Evolutionary conservation across 1,140 invertebrate genomes (phyloP), one percentile per base, ranked within the genome.

Genomic region (Tachypleus tridentatus): DNA sequence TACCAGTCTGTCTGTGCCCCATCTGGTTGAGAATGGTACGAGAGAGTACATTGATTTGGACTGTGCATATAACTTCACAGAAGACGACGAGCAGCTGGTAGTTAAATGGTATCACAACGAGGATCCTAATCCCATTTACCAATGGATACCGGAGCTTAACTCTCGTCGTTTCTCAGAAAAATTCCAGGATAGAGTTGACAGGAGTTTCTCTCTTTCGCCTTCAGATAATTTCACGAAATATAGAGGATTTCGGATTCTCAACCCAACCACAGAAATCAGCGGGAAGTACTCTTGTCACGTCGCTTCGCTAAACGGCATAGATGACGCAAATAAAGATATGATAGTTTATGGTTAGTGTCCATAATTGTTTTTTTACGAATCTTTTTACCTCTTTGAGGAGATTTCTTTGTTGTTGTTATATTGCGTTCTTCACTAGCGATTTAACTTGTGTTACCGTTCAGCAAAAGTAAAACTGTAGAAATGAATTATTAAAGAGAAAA

Each of bases 21-120:
- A 79, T 29, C 74, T 82, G 47, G 83, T 89, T 53, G 80, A 83
- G 72, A 81, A 85, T 65, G 86, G 85, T 51, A 81, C 82, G 0
- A 73, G 82, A 52, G 78, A 82, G n/a, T 80, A 81, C 49, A 84
- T 87, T 3, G 80, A 88, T 58, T 77, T 90, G 57, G 88, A 91
- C 74, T 91, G 88, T 74, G 84, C 87, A 71, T 89, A 88, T 75
- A 76, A 74, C 64, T 81, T 82, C 8, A 70, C 79, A 51, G 76
- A 84, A 4, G 75, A 80, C 11, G 83, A 84, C 56, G 61, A 61
- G 10, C 65, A 82, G 60, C 77, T 89, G 6, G 86, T 89, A 47
- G 83, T 91, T 54, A 88, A 89, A 76, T 90, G 87, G 87, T 89
- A 83, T 75, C 85, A 86, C 73, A 84, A 87, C 71, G 80, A 83